Evolutionary conservation across 2,113 vertebrate genomes (phyloP).

Genomic region (Aphyosemion australe): DNA sequence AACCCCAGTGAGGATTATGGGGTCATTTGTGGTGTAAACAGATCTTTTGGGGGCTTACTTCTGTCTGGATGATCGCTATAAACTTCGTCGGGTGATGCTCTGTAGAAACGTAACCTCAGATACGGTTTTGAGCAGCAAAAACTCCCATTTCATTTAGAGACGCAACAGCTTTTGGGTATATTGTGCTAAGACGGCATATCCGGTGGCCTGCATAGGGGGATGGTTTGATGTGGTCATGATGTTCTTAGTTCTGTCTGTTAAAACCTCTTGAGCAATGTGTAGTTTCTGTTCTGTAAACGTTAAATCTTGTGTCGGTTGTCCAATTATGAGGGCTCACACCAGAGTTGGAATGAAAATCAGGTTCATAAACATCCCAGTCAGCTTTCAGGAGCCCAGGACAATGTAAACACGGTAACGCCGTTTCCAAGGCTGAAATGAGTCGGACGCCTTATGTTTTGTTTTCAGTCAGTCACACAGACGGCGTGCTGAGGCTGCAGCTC

Average conservation of each 20-base stretch:
- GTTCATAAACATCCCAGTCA: background rate
- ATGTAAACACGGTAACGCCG: background rate
- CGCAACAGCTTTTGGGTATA: background rate
- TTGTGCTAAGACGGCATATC: background rate
- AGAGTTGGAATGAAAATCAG: background rate
- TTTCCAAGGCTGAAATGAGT: background rate
- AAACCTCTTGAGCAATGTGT: no score
- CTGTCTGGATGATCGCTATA: slow-evolving; percentile 39
- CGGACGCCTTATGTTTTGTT: slow-evolving; percentile 12
- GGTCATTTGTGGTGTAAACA: slow-evolving; percentile 46
- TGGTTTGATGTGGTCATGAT: no score
- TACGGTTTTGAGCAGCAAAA: background rate
- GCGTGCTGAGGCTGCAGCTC: background rate
- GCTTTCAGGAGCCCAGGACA: background rate
- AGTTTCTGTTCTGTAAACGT: background rate
- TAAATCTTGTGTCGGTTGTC: background rate
- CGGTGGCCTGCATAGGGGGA: no score
- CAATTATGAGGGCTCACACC: background rate
- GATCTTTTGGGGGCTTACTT: slow-evolving; percentile 27
- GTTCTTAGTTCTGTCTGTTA: no score
- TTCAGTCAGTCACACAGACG: slow-evolving; percentile 15
- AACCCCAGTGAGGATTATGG: slow-evolving; percentile 29
- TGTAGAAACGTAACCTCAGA: slow-evolving; percentile 15
- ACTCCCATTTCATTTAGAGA: background rate
- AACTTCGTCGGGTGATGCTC: slow-evolving; percentile 27